These are phyloP conservation scores for Mionectes olivaceus DNA, from an alignment of 2,797 vertebrate species.

Conservation along the genomic window DNA sequence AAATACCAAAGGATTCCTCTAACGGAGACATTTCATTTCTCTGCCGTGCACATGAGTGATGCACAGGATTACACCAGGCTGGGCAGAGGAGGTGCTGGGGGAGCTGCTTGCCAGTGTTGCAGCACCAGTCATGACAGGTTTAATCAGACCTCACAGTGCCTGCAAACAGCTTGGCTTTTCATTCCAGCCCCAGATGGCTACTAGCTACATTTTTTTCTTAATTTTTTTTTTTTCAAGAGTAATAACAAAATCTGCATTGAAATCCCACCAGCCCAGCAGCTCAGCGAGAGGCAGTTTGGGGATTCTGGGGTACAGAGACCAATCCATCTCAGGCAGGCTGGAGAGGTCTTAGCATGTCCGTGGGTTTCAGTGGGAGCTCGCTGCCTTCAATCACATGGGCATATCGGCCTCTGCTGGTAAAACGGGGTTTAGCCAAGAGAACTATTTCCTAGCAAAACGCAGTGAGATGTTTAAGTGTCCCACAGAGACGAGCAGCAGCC, in stretches of 20 bases:
- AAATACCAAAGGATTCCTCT: neutral
- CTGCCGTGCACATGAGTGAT: neutral
- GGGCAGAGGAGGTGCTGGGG: neutral
- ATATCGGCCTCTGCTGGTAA: conserved; percentile 75
- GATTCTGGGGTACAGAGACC: rapidly evolving
- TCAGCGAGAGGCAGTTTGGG: neutral
- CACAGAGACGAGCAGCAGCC: rapidly evolving
- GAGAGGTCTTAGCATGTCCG: rapidly evolving
- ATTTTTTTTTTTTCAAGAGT: neutral
- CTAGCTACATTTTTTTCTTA: rapidly evolving
- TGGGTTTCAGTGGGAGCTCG: neutral
- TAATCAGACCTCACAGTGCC: neutral
- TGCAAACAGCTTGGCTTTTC: neutral
- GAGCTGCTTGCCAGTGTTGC: neutral
- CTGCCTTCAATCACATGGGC: conserved; percentile 24
- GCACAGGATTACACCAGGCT: neutral
- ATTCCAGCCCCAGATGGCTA: neutral
- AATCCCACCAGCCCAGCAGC: neutral
- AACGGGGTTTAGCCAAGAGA: neutral
- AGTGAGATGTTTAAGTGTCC: rapidly evolving
- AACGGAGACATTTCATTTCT: neutral
- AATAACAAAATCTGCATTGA: neutral
- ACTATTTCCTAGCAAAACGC: rapidly evolving
- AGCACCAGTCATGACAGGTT: neutral
- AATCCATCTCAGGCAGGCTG: neutral